Conservation (phyloP, 2,797 vertebrate genomes). For the Gallinago stenura region DNA sequence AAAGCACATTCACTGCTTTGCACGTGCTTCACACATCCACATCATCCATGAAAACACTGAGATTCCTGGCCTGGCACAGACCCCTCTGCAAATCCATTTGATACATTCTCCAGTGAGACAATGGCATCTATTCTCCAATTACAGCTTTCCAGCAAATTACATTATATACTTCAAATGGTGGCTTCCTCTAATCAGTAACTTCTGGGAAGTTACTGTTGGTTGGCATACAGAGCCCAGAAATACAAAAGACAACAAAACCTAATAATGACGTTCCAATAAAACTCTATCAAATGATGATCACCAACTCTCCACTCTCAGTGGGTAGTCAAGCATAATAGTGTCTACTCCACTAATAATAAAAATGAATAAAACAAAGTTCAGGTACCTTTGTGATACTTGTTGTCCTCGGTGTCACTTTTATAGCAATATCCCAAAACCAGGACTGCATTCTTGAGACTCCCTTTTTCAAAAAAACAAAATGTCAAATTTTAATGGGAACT, state of each 20-base stretch:
- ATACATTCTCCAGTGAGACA: background rate
- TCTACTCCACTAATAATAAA: background rate
- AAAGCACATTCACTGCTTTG: background rate
- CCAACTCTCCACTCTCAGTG: background rate
- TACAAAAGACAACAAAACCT: background rate
- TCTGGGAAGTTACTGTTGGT: background rate
- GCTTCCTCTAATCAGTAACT: background rate
- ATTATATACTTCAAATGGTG: background rate
- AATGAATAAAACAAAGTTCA: background rate
- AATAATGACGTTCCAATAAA: background rate
- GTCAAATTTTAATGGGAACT: background rate
- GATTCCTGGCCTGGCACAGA: background rate
- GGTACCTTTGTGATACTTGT: conserved; percentile 80
- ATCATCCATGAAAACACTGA: background rate
- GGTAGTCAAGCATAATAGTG: background rate
- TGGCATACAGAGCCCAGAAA: background rate
- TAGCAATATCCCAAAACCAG: conserved; percentile 87
- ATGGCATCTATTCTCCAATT: background rate
- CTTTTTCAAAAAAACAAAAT: conserved; percentile 76
- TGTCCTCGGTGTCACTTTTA: conserved; percentile 64
- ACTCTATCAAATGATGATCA: background rate
- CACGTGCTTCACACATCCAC: background rate
- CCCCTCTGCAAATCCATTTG: background rate
- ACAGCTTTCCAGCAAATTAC: background rate
- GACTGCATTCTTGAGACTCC: conserved; percentile 86